Evolutionary conservation across 2,113 vertebrate genomes (phyloP).

Genomic region (Actinemys pallida): DNA sequence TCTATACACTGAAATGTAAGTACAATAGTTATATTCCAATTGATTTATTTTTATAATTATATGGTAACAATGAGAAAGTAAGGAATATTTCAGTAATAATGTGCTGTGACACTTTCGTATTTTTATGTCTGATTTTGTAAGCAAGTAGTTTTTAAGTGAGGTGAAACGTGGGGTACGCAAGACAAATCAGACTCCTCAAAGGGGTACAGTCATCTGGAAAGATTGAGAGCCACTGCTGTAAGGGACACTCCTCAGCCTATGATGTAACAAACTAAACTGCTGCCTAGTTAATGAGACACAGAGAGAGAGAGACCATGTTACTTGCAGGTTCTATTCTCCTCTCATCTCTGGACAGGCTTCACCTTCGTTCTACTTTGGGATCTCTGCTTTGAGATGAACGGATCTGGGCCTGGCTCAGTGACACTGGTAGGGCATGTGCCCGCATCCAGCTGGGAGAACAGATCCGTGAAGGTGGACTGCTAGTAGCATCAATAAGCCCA

Average conservation of each 20-base stretch:
- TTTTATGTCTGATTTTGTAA: no score
- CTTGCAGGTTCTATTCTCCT: background rate
- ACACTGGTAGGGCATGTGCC: background rate
- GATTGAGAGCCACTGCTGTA: no score
- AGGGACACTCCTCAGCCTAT: background rate
- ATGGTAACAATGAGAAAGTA: no score
- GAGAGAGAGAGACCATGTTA: background rate
- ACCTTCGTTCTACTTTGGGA: background rate
- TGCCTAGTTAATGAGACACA: background rate
- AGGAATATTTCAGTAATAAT: no score
- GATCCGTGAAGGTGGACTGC: background rate
- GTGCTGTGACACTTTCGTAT: no score
- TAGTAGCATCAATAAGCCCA: background rate
- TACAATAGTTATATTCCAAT: no score
- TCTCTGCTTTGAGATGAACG: background rate
- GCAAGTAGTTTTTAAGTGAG: no score
- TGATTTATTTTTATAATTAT: no score
- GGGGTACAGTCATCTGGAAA: no score
- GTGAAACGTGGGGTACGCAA: no score
- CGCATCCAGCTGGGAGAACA: background rate
- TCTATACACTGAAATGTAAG: no score
- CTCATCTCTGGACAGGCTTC: background rate
- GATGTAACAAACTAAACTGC: background rate
- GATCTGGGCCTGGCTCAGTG: background rate
- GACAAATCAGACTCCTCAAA: no score